phyloP scores from a whole-genome alignment of 2,113 vertebrate genomes.

The Platichthys stellatus region DNA sequence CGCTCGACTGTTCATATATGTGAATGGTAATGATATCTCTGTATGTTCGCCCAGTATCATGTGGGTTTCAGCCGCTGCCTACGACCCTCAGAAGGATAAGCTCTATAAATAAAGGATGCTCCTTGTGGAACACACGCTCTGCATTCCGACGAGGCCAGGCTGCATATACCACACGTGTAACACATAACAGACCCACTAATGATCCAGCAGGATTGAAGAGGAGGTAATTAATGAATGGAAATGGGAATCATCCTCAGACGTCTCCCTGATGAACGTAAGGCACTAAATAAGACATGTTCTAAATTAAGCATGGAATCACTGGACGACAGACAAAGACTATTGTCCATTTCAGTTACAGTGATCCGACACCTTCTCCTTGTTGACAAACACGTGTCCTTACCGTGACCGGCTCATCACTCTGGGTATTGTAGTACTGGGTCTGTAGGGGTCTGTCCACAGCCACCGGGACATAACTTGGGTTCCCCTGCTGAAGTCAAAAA shows the following conservation, averaged over 20 bases:
- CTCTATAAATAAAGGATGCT: no score
- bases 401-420: slow-evolving; percentile 74
- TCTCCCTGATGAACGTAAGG: neutral
- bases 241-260: neutral
- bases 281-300: neutral
- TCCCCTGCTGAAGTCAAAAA: slow-evolving; percentile 41
- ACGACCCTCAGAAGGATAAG: no score
- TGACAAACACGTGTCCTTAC: slow-evolving; percentile 54
- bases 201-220: neutral
- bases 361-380: neutral
- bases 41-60: no score
- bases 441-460: slow-evolving; percentile 28
- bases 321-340: neutral
- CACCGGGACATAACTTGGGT: neutral
- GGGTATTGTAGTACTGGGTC: slow-evolving; percentile 41
- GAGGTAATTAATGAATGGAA: neutral
- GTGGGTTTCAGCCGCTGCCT: no score
- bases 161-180: neutral
- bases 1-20: no score
- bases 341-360: neutral
- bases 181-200: neutral
- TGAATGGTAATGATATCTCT: no score
- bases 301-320: neutral
- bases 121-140: neutral
- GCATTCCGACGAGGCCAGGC: no score